Evolutionary conservation across 2,888 invertebrate genomes (phyloP).

Genomic region (Drosophila prostipennis): DNA sequence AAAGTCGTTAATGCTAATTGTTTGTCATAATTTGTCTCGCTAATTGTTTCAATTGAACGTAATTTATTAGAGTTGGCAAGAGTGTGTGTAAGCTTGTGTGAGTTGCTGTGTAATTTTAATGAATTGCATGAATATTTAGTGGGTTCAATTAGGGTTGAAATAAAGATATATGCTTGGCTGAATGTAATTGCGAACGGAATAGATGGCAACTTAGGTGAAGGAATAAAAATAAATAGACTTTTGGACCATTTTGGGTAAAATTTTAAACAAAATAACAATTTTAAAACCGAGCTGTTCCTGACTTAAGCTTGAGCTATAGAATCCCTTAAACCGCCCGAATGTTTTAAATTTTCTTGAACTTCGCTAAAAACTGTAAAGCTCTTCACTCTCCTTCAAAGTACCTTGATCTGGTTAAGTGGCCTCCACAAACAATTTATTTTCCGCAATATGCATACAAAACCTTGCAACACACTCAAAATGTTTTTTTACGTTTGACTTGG

Average conservation of each 20-base stretch:
- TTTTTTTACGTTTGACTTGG: not conserved
- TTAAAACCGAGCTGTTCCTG: not conserved
- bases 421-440: conserved; percentile 51
- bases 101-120: conserved; percentile 25
- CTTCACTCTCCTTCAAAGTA: not conserved
- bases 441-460: conserved; percentile 70
- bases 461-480: conserved; percentile 13
- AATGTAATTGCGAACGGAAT: not conserved
- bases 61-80: conserved; percentile 11
- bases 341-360: not conserved
- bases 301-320: not conserved
- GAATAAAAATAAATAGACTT: not conserved
- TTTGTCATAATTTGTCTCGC: conserved; percentile 38
- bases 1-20: conserved; percentile 64
- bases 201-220: not conserved
- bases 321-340: not conserved
- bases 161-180: conserved; percentile 2
- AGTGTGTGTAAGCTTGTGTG: not conserved
- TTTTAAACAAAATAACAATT: too few relatives aligned
- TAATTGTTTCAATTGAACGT: conserved; percentile 47
- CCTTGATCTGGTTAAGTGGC: too few relatives aligned
- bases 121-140: conserved; percentile 25
- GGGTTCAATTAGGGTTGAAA: conserved; percentile 8
- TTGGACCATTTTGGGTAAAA: too few relatives aligned
- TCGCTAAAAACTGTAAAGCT: not conserved